A percentile compares a stretch with the other conserved stretches of the same genome.
These are phyloP conservation scores for Cheumatopsyche charites DNA, from an alignment of 1,140 invertebrate genomes.

Conservation along the genomic window DNA sequence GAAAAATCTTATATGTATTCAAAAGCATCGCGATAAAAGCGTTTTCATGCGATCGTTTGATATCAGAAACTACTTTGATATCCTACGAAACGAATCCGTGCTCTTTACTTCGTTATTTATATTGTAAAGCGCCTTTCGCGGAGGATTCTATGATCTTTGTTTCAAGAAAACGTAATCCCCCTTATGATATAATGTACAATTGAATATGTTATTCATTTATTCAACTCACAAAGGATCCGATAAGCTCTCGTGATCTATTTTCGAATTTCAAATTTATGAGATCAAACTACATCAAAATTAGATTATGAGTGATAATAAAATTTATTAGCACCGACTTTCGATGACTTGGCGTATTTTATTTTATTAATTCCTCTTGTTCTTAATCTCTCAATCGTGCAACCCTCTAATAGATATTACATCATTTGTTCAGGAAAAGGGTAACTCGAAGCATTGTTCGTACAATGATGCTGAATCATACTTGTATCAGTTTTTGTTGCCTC, in stretches of 20 bases:
- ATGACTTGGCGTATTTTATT: too few relatives aligned
- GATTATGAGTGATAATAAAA: too few relatives aligned
- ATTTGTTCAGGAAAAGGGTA: slow-evolving; percentile 7
- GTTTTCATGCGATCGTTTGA: too few relatives aligned
- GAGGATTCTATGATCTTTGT: slow-evolving; percentile 3
- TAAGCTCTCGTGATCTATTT: neutral
- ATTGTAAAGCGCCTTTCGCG: neutral
- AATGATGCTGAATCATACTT: slow-evolving; percentile 4
- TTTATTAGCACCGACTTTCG: too few relatives aligned
- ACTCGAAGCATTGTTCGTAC: neutral
- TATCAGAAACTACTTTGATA: too few relatives aligned
- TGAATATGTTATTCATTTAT: slow-evolving; percentile 19
- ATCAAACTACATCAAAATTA: too few relatives aligned
- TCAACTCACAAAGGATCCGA: neutral
- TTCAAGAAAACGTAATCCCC: slow-evolving; percentile 8
- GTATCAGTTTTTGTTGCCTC: neutral
- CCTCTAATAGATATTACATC: neutral
- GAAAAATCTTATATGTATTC: neutral
- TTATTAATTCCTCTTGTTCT: too few relatives aligned
- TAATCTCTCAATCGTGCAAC: slow-evolving; percentile 10
- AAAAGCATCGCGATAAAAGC: neutral
- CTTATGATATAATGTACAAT: slow-evolving; percentile 7
- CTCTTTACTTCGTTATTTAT: neutral
- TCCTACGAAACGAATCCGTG: neutral
- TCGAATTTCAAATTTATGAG: too few relatives aligned